Conservation (phyloP, 2,797 vertebrate genomes). For the Melanotaenia nigrans region DNA sequence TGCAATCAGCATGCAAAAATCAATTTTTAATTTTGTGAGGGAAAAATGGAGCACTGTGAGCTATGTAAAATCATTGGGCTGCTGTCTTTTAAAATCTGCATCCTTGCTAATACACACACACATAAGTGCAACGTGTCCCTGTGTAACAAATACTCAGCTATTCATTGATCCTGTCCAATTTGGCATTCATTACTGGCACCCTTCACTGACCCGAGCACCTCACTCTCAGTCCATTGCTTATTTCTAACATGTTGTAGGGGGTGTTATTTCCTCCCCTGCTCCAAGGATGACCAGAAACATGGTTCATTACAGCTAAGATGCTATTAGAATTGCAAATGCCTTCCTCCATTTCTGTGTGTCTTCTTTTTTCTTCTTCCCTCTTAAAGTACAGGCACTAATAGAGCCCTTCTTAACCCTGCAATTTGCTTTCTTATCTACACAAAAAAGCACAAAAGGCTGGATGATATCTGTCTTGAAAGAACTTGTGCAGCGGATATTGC, state of each 20-base stretch:
- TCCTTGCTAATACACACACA: slow-evolving; percentile 21
- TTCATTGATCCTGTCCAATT: slow-evolving; percentile 63
- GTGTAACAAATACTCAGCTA: slow-evolving; percentile 34
- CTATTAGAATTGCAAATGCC: slow-evolving; percentile 70
- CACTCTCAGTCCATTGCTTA: slow-evolving; percentile 48
- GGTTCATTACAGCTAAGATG: slow-evolving; percentile 62
- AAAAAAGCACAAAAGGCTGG: slow-evolving; percentile 42
- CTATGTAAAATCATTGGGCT: slow-evolving; percentile 51
- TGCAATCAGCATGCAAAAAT: slow-evolving; percentile 68
- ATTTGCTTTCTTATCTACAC: slow-evolving; percentile 51
- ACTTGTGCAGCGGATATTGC: slow-evolving; percentile 2
- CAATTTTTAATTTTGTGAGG: slow-evolving; percentile 75
- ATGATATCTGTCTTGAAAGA: slow-evolving; percentile 19
- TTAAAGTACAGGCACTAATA: slow-evolving; percentile 58
- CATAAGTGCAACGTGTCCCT: slow-evolving; percentile 11
- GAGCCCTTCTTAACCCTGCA: slow-evolving; percentile 55
- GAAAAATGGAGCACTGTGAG: slow-evolving; percentile 48
- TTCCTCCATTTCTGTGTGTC: slow-evolving; percentile 31
- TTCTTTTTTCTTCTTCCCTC: slow-evolving; percentile 20
- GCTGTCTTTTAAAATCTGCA: slow-evolving; percentile 37
- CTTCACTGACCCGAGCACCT: slow-evolving; percentile 51
- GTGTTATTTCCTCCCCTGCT: slow-evolving; percentile 53
- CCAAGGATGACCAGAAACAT: slow-evolving; percentile 56
- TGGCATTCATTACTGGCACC: slow-evolving; percentile 64
- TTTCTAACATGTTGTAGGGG: slow-evolving; percentile 55